Base-by-base conservation (phyloP, 2,888 invertebrate species). In the Torymus aiolomorphi region DNA sequence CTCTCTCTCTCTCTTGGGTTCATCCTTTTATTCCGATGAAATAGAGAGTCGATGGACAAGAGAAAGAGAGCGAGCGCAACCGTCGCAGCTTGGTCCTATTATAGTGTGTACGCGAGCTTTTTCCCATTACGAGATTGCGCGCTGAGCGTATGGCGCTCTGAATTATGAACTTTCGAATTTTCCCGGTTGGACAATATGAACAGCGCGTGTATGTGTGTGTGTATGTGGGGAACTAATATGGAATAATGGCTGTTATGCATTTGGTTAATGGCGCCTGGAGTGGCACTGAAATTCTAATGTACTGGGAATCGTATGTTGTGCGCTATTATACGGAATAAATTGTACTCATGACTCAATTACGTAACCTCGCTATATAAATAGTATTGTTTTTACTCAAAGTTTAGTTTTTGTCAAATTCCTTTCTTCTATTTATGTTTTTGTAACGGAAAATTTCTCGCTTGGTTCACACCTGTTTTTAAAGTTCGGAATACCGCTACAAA, bases 111-210 rank as follows among this genome's bases (percentile, higher is more conserved):
- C 8, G 42, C 16, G 75, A 71, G 63, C 63, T 69, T 66, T 73
- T 78, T 59, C 73, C 78, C 63, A 76, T 81, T 81, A 81, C 5
- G 76, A 76, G 74, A 78, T 81, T 79, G 65, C 66, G n/a, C 14
- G n/a, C n/a, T 16, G 52, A 16, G 8, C 52, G 62, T 20, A 20
- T 13, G 31, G 51, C 31, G 16, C n/a, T 57, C 63, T 72, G 56
- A 81, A 51, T 81, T 81, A 81, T 56, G 75, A n/a, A 51, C 67
- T 75, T 70, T 75, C 31, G 56, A 78, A 61, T 51, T 61, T 77
- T 56, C 52, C 42, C 24, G 57, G 56, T 51, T 20, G 73, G 74
- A 57, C 75, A 75, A 77, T 78, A 78, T 71, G 80, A 66, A 49
- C 20, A 69, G 76, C 73, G 76, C 8, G 18, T 49, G 14, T 56